Percentiles rank a stretch among this genome's conserved stretches.
Evolutionary conservation across 2,888 invertebrate species (phyloP).

Genomic region (Trichopria drosophilae): DNA sequence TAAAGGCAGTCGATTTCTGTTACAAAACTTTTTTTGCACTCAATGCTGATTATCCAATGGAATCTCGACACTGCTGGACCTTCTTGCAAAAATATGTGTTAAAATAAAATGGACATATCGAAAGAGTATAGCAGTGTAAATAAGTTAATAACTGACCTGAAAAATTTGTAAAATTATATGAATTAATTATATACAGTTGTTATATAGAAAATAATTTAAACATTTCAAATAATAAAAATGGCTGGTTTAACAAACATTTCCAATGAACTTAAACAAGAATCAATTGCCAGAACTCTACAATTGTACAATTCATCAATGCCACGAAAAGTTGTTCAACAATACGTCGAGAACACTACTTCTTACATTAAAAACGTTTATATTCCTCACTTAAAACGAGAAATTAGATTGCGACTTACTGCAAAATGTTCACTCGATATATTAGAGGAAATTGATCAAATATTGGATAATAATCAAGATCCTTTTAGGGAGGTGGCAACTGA

Average conservation of each 20-base stretch:
- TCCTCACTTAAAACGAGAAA: slow-evolving; percentile 11
- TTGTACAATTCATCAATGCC: slow-evolving; percentile 9
- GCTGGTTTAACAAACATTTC: not conserved
- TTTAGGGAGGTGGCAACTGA: slow-evolving; percentile 10
- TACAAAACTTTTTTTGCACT: slow-evolving; percentile 4
- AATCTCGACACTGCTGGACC: slow-evolving; percentile 5
- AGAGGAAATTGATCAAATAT: not conserved
- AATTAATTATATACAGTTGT: too few relatives aligned
- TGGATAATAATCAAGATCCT: slow-evolving; percentile 15
- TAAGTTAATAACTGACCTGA: slow-evolving; percentile 8
- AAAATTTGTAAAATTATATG: too few relatives aligned
- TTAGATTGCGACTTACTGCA: too few relatives aligned
- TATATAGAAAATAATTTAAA: too few relatives aligned
- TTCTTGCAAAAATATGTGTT: slow-evolving; percentile 14
- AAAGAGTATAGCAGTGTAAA: slow-evolving; percentile 11
- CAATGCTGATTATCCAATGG: slow-evolving; percentile 9
- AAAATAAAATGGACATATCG: not conserved
- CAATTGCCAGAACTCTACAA: slow-evolving; percentile 10
- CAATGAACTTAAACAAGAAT: slow-evolving; percentile 6
- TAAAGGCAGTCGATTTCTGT: slow-evolving; percentile 10
- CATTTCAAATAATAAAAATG: too few relatives aligned
- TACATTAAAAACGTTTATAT: slow-evolving; percentile 3
- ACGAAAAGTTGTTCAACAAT: slow-evolving; percentile 9
- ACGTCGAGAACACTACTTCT: slow-evolving; percentile 5
- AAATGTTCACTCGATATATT: not conserved